phyloP scores from a whole-genome alignment of 2,888 invertebrate genomes.

The Charanyca ferruginea region DNA sequence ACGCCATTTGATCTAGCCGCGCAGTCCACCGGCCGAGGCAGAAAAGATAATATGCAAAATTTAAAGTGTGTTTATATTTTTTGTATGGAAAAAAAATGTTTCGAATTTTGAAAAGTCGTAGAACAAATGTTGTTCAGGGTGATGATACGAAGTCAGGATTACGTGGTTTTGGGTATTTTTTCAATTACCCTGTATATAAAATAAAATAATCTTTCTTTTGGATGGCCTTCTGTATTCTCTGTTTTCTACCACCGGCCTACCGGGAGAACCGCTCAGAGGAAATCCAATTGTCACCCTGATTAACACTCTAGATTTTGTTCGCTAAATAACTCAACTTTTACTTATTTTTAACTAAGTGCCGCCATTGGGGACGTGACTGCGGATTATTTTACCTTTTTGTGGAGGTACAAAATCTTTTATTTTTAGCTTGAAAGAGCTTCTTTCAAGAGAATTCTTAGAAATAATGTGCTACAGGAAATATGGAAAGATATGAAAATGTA shows the following conservation, averaged over 20 bases:
- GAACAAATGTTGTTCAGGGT: too few species aligned
- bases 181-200: too few species aligned
- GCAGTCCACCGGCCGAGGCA: too few species aligned
- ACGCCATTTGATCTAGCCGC: too few species aligned
- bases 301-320: slow-evolving; percentile 55
- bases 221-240: slow-evolving; percentile 22
- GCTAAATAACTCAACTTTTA: slow-evolving; percentile 57
- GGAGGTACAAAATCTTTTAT: neutral
- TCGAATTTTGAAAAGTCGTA: too few species aligned
- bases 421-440: neutral
- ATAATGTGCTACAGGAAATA: neutral
- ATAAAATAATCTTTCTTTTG: too few species aligned
- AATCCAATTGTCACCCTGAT: slow-evolving; percentile 64
- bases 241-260: slow-evolving; percentile 1
- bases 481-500: neutral
- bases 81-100: too few species aligned
- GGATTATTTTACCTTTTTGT: slow-evolving; percentile 34
- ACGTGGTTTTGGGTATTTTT: too few species aligned
- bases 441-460: neutral
- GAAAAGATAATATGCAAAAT: too few species aligned
- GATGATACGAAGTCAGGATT: too few species aligned
- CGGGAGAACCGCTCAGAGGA: slow-evolving; percentile 31
- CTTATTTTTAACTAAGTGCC: slow-evolving; percentile 59
- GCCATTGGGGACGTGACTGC: slow-evolving; percentile 27
- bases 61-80: too few species aligned